Percentiles rank a stretch among this genome's conserved stretches.
Conservation (phyloP, 2,797 vertebrate genomes). For the Heliangelus exortis region DNA sequence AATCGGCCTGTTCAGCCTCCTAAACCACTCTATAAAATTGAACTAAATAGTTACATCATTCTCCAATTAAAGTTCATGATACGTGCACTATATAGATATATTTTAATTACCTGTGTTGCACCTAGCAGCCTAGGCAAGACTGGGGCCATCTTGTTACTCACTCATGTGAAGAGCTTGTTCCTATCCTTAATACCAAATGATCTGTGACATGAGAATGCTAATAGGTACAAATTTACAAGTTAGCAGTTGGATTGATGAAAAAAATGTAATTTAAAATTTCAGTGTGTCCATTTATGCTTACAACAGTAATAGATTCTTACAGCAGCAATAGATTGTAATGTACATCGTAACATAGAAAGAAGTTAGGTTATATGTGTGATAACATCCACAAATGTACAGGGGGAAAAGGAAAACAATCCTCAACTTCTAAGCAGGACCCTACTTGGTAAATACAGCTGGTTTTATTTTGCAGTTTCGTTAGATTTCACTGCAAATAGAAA, state of each 20-base stretch:
- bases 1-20: constrained; percentile 25
- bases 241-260: not conserved
- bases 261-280: not conserved
- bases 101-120: constrained; percentile 35
- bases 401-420: not conserved
- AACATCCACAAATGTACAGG: not conserved
- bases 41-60: constrained; percentile 40
- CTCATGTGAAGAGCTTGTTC: not conserved
- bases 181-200: not conserved
- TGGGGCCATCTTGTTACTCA: not conserved
- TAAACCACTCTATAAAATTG: constrained; percentile 1
- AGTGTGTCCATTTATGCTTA: not conserved
- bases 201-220: not conserved
- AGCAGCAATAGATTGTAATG: not conserved
- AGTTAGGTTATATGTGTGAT: not conserved
- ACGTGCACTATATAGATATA: constrained; percentile 5
- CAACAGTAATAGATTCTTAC: not conserved
- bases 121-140: not conserved
- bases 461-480: not conserved
- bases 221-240: not conserved
- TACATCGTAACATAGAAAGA: not conserved
- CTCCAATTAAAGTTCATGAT: constrained; percentile 32
- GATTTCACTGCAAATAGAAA: not conserved
- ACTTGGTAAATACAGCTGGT: not conserved
- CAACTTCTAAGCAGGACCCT: not conserved